phyloP scores from a whole-genome alignment of 2,113 vertebrate species.

The Labeo catla region DNA sequence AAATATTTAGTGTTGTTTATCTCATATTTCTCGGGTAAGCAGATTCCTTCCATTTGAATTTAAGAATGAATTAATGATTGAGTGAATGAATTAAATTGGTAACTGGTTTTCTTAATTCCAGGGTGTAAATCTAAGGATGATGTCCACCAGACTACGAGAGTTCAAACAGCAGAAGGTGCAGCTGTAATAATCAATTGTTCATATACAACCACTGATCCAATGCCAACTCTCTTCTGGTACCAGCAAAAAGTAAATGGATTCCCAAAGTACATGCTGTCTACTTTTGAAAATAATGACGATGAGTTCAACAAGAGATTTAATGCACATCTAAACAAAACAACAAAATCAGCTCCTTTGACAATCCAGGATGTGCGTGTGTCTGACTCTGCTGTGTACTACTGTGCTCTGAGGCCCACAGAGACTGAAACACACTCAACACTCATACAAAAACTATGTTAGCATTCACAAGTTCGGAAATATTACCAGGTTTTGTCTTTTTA shows the following conservation, averaged over 20 bases:
- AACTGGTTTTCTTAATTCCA: not conserved
- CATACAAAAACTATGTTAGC: not conserved
- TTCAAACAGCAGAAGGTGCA: not conserved
- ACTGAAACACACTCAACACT: not conserved
- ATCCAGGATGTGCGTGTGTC: constrained; percentile 4
- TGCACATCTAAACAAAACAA: not conserved
- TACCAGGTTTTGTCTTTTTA: not conserved
- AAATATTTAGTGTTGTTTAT: not conserved
- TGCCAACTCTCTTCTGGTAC: constrained; percentile 29
- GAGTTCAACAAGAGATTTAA: constrained; percentile 1
- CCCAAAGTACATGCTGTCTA: not conserved
- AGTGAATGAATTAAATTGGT: not conserved
- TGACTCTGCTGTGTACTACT: constrained; percentile 7
- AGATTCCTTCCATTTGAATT: not conserved
- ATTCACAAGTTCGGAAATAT: not conserved
- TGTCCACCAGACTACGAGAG: not conserved
- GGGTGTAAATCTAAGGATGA: not conserved
- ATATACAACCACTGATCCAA: not conserved
- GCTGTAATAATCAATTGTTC: not conserved
- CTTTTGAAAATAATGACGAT: not conserved
- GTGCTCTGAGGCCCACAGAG: constrained; percentile 42
- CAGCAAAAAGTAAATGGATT: not conserved
- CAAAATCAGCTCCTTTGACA: too few species aligned
- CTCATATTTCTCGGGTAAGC: not conserved
- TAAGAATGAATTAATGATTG: not conserved